phyloP scores from a whole-genome alignment of 2,888 invertebrate genomes.

The Parochlus steinenii region DNA sequence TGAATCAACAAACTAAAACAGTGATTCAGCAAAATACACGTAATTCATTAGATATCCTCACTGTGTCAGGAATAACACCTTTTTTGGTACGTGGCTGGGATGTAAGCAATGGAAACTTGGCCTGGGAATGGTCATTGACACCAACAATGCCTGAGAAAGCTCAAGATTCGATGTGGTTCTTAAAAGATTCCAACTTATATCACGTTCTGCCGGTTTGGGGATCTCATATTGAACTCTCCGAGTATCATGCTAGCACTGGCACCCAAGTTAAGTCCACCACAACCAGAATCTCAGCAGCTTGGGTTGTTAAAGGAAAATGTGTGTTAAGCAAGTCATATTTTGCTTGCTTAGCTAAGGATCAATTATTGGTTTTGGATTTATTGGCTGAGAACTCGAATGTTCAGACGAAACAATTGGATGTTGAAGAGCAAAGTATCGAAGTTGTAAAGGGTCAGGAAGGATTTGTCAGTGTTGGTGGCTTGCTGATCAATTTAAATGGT shows the following conservation, averaged over 20 bases:
- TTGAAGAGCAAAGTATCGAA: constrained; percentile 1
- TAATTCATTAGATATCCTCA: constrained; percentile 41
- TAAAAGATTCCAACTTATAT: constrained; percentile 38
- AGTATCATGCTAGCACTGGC: constrained; percentile 43
- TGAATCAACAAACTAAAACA: constrained; percentile 27
- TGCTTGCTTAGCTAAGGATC: constrained; percentile 41
- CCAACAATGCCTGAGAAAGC: constrained; percentile 25
- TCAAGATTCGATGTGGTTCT: constrained; percentile 39
- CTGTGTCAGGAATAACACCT: constrained; percentile 56
- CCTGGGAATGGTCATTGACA: constrained; percentile 60
- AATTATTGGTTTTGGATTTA: constrained; percentile 45
- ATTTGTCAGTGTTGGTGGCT: constrained; percentile 5
- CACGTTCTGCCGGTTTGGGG: constrained; percentile 42
- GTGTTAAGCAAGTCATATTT: constrained; percentile 43
- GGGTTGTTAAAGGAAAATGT: constrained; percentile 46
- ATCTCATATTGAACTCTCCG: constrained; percentile 47
- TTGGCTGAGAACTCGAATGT: constrained; percentile 28
- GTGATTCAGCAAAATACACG: constrained; percentile 19
- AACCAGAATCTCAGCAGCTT: constrained; percentile 40
- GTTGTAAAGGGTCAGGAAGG: constrained; percentile 3
- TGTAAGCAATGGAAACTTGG: constrained; percentile 45
- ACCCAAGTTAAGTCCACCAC: constrained; percentile 36
- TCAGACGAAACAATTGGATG: constrained; percentile 5
- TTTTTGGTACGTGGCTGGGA: constrained; percentile 68
- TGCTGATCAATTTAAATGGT: constrained; percentile 1